A percentile compares a stretch with the other conserved stretches of the same genome.
phyloP scores from a whole-genome alignment of 2,113 vertebrate genomes.

The Arenaria interpres region DNA sequence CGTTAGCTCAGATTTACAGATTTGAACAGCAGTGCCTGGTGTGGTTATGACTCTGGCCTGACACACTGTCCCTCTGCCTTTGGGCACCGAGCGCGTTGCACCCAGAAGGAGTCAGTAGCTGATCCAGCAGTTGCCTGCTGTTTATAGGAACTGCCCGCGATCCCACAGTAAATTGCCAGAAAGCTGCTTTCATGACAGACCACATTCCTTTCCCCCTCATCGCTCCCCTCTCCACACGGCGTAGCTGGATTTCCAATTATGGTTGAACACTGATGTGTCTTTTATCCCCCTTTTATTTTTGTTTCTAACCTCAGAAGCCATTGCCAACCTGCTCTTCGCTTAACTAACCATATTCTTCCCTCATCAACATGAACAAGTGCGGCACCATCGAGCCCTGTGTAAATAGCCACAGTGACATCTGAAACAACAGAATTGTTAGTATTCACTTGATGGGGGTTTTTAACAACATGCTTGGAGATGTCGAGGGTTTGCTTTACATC shows the following conservation, averaged over 20 bases:
- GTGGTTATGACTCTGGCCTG: not conserved
- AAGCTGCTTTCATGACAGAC: constrained; percentile 29
- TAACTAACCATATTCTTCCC: constrained; percentile 64
- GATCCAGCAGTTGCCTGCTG: constrained; percentile 39
- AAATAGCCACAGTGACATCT: constrained; percentile 63
- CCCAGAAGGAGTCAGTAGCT: constrained; percentile 1
- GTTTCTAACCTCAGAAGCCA: constrained; percentile 53
- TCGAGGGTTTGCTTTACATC: constrained; percentile 64
- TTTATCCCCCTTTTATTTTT: constrained; percentile 52
- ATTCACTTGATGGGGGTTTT: constrained; percentile 51
- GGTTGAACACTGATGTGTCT: constrained; percentile 39
- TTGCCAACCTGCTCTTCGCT: constrained; percentile 61
- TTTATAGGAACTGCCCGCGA: not conserved
- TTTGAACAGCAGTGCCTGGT: not conserved
- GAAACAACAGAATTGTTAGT: constrained; percentile 63
- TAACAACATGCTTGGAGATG: constrained; percentile 64
- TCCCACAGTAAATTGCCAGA: constrained; percentile 46
- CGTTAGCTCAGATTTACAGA: not conserved
- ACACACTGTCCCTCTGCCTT: not conserved
- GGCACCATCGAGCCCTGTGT: constrained; percentile 39
- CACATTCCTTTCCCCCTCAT: constrained; percentile 55
- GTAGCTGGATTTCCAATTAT: constrained; percentile 62
- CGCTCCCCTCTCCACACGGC: not conserved
- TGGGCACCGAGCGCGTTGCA: not conserved
- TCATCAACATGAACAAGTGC: constrained; percentile 52